Percentiles rank a stretch among this genome's conserved stretches.
These are phyloP conservation scores for Palaemon carinicauda DNA, from an alignment of 1,140 invertebrate species.

Conservation along the genomic window DNA sequence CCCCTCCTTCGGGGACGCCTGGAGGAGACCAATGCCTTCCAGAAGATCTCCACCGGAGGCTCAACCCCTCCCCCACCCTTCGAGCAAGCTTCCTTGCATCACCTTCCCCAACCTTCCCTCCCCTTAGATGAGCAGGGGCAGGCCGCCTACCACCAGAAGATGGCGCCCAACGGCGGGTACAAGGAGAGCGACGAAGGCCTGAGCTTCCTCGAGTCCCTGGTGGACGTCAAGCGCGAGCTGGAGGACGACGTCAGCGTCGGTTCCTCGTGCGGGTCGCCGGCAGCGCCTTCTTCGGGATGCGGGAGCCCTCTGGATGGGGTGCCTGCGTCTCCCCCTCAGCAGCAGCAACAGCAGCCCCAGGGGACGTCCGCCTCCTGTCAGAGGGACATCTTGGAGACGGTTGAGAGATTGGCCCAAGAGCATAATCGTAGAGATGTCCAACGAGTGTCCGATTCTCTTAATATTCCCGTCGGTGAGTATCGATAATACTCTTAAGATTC, in stretches of 20 bases:
- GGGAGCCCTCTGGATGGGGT: no score
- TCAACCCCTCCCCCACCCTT: neutral
- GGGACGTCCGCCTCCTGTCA: conserved; percentile 7
- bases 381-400: conserved; percentile 76
- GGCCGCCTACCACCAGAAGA: no score
- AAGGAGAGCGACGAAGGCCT: conserved; percentile 72
- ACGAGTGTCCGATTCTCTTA: conserved; percentile 81
- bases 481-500: neutral
- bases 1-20: conserved; percentile 81
- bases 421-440: conserved; percentile 85
- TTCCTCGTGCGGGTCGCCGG: conserved; percentile 30
- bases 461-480: conserved; percentile 83
- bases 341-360: neutral
- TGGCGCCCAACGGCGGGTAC: no score
- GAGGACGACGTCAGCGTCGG: conserved; percentile 62
- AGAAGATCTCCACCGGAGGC: conserved; percentile 80
- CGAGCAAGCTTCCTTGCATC: neutral
- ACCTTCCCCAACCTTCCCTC: conserved; percentile 65
- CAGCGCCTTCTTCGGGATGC: neutral
- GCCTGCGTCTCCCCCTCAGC: neutral
- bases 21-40: conserved; percentile 79
- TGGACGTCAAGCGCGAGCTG: conserved; percentile 85
- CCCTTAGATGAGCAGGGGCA: neutral
- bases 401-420: conserved; percentile 84
- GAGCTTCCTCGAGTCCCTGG: conserved; percentile 83